Conservation (phyloP, 2,797 vertebrate species). For the Buphagus erythrorhynchus region DNA sequence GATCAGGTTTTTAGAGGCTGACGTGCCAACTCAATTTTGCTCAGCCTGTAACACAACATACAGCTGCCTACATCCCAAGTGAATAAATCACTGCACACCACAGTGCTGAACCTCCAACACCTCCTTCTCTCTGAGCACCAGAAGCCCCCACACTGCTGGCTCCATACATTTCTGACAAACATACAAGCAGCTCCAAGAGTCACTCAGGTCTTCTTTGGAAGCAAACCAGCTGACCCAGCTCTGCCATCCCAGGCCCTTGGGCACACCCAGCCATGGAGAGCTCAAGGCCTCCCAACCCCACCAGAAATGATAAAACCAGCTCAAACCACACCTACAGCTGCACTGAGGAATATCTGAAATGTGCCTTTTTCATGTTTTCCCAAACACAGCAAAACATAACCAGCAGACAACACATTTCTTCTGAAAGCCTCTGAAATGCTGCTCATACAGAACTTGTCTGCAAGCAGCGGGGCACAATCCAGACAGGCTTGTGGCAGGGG, state of each 20-base stretch:
- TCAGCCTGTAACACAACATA: neutral
- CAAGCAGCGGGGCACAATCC: rapidly evolving
- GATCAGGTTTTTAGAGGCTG: neutral
- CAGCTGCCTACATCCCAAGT: no score
- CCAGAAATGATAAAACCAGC: neutral
- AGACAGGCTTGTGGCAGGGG: rapidly evolving
- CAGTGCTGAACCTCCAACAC: rapidly evolving
- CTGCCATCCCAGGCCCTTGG: neutral
- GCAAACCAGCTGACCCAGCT: neutral
- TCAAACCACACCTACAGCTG: neutral
- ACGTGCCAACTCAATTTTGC: rapidly evolving
- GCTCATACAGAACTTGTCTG: neutral
- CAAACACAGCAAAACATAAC: neutral
- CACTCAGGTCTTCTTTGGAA: neutral
- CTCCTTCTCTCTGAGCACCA: neutral
- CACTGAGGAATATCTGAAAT: neutral
- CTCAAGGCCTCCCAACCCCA: neutral
- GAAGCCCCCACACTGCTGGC: neutral
- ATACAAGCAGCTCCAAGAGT: neutral
- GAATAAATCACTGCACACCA: neutral
- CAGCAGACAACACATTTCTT: neutral
- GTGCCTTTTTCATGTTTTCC: neutral
- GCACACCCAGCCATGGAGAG: neutral
- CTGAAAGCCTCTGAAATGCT: neutral
- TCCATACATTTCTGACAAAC: neutral